Evolutionary conservation across 2,797 vertebrate genomes (phyloP), one percentile per base, ranked within the genome.

Genomic region (Ateles fusciceps): DNA sequence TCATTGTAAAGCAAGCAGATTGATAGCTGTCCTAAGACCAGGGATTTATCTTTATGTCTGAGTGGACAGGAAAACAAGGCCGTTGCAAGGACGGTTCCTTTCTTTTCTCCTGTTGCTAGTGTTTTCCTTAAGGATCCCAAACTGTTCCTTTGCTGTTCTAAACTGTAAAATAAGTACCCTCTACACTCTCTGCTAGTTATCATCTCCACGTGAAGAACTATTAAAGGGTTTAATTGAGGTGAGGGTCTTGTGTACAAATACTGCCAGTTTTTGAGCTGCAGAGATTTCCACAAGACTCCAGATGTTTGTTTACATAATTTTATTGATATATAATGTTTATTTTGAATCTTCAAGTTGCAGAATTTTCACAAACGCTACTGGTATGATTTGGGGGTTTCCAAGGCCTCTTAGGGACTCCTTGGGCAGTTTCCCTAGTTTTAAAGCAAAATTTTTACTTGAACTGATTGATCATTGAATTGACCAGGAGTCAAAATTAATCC

Each of bases 11-110:
- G 76, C 52, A 72, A 93, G 81, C 46, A 92, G 95, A 96, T 90
- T 85, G 78, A 87, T 85, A 81, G 57, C 80, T 68, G 10, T 94
- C 68, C 46, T 14, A 89, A 68, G 90, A 86, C 26, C 39, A 4
- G 0, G 30, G 68, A 55, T 78, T 94, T 97, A 83, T 95, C 92
- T 94, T 79, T 93, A 75, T 64, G 22, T 97, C 59, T 74, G 68
- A 97, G 50, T 72, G 79, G 76, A 88, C 52, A 92, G 76, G 85
- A 80, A 96, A 96, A 89, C 55, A 92, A 93, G 87, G 86, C 64
- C 72, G 24, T 68, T 93, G n/a, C 55, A 81, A 76, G 88, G 19
- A 83, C 64, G 28, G 30, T 61, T 39, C 48, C 42, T 93, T 72
- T 94, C 68, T 57, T 46, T 86, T 78, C 88, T 97, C 48, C 74